Conservation (phyloP, 2,113 vertebrate species). For the Sturnira hondurensis region DNA sequence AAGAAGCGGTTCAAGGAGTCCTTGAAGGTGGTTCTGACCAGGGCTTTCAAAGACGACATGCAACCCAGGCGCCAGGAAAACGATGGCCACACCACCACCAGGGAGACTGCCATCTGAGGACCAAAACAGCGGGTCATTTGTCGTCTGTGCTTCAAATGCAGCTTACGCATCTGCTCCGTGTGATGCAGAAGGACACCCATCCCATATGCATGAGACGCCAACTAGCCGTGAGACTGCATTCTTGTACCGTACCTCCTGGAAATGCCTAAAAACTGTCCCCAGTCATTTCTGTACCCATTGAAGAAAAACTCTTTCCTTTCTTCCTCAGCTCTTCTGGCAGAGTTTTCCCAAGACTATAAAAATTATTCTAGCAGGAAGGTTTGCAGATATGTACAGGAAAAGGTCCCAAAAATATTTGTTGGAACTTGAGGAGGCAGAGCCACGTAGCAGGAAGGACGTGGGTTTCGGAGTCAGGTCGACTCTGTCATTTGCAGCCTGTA, state of each 20-base stretch:
- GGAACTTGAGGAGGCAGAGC: background rate
- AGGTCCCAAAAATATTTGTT: background rate
- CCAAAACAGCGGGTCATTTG: background rate
- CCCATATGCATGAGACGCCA: background rate
- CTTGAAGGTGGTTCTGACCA: slow-evolving; percentile 61
- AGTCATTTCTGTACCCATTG: background rate
- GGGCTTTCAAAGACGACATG: slow-evolving; percentile 66
- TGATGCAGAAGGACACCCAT: background rate
- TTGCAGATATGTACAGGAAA: background rate
- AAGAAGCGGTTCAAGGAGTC: slow-evolving; percentile 66
- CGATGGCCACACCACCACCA: slow-evolving; percentile 50
- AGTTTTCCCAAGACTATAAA: background rate
- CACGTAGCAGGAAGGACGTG: rapidly evolving
- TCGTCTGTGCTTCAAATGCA: background rate
- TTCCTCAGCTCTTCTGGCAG: background rate
- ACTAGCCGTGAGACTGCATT: background rate
- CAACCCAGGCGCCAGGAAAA: background rate
- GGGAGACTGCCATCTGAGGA: slow-evolving; percentile 78
- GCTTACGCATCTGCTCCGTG: background rate
- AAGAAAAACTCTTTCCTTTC: background rate
- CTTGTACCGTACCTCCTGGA: background rate
- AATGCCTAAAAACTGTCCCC: background rate
- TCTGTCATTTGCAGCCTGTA: too few species aligned
- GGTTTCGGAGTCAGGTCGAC: background rate
- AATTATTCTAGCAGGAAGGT: background rate